Base-by-base conservation (phyloP, 1,140 invertebrate genomes). In the Chrysoperla carnea region DNA sequence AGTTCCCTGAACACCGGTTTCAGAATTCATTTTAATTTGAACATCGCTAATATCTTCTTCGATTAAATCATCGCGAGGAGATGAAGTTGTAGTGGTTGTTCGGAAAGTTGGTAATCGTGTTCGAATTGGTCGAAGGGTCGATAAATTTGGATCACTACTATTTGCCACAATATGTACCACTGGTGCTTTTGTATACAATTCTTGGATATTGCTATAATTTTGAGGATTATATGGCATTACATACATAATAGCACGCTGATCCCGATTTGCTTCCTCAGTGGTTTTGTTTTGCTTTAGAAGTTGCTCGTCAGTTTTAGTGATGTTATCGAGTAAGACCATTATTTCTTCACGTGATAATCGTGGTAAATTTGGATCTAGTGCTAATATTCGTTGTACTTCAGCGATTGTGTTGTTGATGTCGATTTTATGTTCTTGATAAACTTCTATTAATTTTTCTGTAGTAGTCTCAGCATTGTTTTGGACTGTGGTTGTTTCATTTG, bases 111-210 rank as follows among this genome's bases (percentile, higher is more conserved):
- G 17, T 23, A 23, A 23, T 23, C 17, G 17, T 23, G 17, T 23
- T 23, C 17, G 17, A 23, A 23, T 23, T 23, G 17, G 17, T 23
- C 17, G 17, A 23, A 23, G 17, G 5, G 17, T 23, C 5, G 17
- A 23, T 23, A 5, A 5, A 23, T 23, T 23, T 23, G 17, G 17
- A 23, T 33, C 31, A 33, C 8, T 11, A 33, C n/a, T 33, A 33
- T 33, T 33, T 11, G 8, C 50, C 23, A 73, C 53, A 36, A 73
- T 58, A 33, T 64, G 59, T 0, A 68, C 62, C 13, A 72, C 52
- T 0, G 72, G 69, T 4, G 63, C 57, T 50, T 67, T 72, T 4
- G 69, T 69, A 46, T 64, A 71, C 1, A 72, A 52, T 13, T 72
- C 66, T 35, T 67, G 60, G 4, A 72, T 48, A 40, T 59, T 60